These are phyloP conservation scores for Drosophila stalkeri DNA, from an alignment of 2,888 invertebrate species.

Conservation along the genomic window DNA sequence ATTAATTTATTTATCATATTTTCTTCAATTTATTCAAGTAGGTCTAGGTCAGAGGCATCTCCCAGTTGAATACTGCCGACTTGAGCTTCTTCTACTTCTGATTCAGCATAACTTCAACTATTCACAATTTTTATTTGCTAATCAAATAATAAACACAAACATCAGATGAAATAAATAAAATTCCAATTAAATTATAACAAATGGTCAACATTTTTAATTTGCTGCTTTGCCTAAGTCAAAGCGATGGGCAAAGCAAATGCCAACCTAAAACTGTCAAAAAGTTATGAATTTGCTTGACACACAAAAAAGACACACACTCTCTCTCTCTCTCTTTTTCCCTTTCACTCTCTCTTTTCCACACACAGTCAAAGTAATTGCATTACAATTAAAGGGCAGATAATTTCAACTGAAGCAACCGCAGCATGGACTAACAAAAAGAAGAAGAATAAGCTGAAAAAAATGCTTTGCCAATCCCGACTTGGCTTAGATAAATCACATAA, in stretches of 20 bases:
- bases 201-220: constrained; percentile 5
- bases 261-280: constrained; percentile 74
- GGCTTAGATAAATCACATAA: constrained; percentile 83
- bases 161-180: neutral
- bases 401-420: constrained; percentile 48
- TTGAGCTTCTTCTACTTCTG: no score
- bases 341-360: constrained; percentile 6
- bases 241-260: constrained; percentile 34
- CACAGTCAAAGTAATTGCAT: constrained; percentile 32
- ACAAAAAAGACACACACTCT: constrained; percentile 9
- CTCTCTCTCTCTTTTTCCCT: neutral
- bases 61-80: no score
- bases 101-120: neutral
- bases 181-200: constrained; percentile 1
- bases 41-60: no score
- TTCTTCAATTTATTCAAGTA: no score
- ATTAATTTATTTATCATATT: no score
- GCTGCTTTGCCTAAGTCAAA: constrained; percentile 29
- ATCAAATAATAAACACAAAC: neutral
- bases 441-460: constrained; percentile 16
- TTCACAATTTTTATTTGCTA: neutral
- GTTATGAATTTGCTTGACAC: constrained; percentile 68
- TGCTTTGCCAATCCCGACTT: constrained; percentile 14
- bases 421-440: constrained; percentile 6
- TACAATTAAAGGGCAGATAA: constrained; percentile 53